Evolutionary conservation across 2,888 invertebrate species (phyloP).

Genomic region (Parnassius orleans): DNA sequence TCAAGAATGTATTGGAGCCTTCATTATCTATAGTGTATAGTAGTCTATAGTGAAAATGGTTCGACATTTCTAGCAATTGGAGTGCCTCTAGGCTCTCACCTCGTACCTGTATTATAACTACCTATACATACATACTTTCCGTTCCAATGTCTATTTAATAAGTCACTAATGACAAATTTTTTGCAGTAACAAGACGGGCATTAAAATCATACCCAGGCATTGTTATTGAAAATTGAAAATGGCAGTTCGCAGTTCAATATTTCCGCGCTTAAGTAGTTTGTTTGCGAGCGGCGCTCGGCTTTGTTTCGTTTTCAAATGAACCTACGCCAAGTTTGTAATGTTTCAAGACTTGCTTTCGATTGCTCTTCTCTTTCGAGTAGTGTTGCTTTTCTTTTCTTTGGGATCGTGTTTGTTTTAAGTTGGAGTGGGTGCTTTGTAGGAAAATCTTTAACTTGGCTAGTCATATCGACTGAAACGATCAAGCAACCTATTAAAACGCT

Average conservation of each 20-base stretch:
- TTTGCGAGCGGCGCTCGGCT: constrained; percentile 42
- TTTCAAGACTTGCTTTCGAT: constrained; percentile 43
- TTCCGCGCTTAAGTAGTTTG: constrained; percentile 56
- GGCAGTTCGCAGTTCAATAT: constrained; percentile 46
- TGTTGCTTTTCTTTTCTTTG: constrained; percentile 38
- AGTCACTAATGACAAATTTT: constrained; percentile 42
- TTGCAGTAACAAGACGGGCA: constrained; percentile 30
- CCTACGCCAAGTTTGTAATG: constrained; percentile 38
- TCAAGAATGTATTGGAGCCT: constrained; percentile 47
- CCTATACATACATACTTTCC: background rate
- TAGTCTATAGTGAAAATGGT: constrained; percentile 44
- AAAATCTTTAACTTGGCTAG: constrained; percentile 31
- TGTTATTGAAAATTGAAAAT: constrained; percentile 56
- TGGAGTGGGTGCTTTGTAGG: constrained; percentile 39
- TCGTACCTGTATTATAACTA: background rate
- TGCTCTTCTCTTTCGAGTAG: constrained; percentile 42
- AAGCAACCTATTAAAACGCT: constrained; percentile 18
- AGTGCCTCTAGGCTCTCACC: constrained; percentile 37
- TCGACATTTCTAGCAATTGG: constrained; percentile 24
- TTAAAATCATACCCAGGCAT: constrained; percentile 35
- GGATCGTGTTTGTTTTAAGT: constrained; percentile 42
- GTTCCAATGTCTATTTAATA: constrained; percentile 30
- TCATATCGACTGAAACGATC: constrained; percentile 23
- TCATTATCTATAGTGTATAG: too few species aligned
- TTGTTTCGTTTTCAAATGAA: constrained; percentile 56